phyloP scores from a whole-genome alignment of 1,140 invertebrate species.

The Arion vulgaris region DNA sequence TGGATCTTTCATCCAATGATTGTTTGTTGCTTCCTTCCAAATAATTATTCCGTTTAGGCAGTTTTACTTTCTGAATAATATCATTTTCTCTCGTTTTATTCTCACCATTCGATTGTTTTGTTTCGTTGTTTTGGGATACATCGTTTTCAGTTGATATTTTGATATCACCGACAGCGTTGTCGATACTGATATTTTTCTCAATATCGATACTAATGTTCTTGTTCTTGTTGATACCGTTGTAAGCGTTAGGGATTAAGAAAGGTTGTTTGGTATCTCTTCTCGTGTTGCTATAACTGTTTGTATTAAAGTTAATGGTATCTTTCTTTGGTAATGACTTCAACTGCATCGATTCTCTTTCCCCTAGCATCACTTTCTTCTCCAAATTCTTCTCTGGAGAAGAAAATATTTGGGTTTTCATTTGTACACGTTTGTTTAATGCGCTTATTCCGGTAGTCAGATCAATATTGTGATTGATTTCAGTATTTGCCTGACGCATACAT shows the following conservation, averaged over 20 bases:
- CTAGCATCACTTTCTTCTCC: conserved; percentile 24
- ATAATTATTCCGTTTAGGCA: not conserved
- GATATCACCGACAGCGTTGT: too few relatives aligned
- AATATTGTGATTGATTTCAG: not conserved
- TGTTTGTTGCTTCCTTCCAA: not conserved
- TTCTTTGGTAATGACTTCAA: not conserved
- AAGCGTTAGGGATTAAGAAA: too few relatives aligned
- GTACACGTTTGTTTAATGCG: not conserved
- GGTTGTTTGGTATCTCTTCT: too few relatives aligned
- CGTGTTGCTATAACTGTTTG: not conserved
- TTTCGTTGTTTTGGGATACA: too few relatives aligned
- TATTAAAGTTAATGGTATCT: not conserved
- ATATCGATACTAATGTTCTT: too few relatives aligned
- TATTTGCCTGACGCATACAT: not conserved
- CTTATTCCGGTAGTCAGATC: not conserved
- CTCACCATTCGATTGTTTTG: not conserved
- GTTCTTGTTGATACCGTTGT: too few relatives aligned
- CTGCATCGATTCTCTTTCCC: not conserved
- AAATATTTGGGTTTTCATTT: conserved; percentile 10
- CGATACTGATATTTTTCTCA: too few relatives aligned
- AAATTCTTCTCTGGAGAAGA: conserved; percentile 13
- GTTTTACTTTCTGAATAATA: not conserved
- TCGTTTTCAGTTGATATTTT: too few relatives aligned
- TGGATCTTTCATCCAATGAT: not conserved
- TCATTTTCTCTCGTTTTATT: not conserved